Percentiles rank a stretch among this genome's conserved stretches.
phyloP scores from a whole-genome alignment of 2,888 invertebrate species.

The Lordiphosa fenestrarum region DNA sequence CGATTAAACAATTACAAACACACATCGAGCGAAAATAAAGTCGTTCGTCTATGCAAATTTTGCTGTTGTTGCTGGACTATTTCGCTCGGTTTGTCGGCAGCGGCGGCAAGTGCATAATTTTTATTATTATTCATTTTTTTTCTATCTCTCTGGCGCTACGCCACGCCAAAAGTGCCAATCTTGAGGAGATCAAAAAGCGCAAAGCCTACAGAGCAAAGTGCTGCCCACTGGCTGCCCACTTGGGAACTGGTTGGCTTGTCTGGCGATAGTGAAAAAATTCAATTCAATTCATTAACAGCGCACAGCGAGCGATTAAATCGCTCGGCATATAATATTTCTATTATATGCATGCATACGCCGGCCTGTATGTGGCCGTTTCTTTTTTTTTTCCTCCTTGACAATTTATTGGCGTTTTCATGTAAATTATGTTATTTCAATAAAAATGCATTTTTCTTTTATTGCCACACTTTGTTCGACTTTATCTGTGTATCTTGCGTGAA shows the following conservation, averaged over 20 bases:
- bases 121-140: slow-evolving; percentile 49
- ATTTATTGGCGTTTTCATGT: slow-evolving; percentile 69
- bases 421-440: slow-evolving; percentile 68
- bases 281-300: slow-evolving; percentile 70
- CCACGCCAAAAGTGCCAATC: slow-evolving; percentile 61
- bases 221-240: slow-evolving; percentile 42
- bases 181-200: slow-evolving; percentile 65
- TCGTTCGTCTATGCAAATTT: slow-evolving; percentile 66
- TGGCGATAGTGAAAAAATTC: slow-evolving; percentile 49
- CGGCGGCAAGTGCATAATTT: slow-evolving; percentile 65
- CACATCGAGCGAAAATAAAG: slow-evolving; percentile 50
- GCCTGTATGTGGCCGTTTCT: not conserved
- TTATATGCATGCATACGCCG: slow-evolving; percentile 25
- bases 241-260: slow-evolving; percentile 37
- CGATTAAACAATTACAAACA: slow-evolving; percentile 54
- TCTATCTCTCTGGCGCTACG: slow-evolving; percentile 47
- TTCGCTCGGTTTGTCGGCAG: slow-evolving; percentile 16
- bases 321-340: slow-evolving; percentile 46
- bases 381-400: slow-evolving; percentile 29
- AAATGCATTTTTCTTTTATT: slow-evolving; percentile 69
- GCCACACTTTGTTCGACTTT: slow-evolving; percentile 50
- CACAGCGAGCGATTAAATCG: slow-evolving; percentile 64
- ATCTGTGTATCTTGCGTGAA: slow-evolving; percentile 61
- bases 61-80: slow-evolving; percentile 5
- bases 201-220: slow-evolving; percentile 52